A percentile compares a stretch with the other conserved stretches of the same genome.
Evolutionary conservation across 1,140 invertebrate genomes (phyloP).

Genomic region (Bactericera cockerelli): DNA sequence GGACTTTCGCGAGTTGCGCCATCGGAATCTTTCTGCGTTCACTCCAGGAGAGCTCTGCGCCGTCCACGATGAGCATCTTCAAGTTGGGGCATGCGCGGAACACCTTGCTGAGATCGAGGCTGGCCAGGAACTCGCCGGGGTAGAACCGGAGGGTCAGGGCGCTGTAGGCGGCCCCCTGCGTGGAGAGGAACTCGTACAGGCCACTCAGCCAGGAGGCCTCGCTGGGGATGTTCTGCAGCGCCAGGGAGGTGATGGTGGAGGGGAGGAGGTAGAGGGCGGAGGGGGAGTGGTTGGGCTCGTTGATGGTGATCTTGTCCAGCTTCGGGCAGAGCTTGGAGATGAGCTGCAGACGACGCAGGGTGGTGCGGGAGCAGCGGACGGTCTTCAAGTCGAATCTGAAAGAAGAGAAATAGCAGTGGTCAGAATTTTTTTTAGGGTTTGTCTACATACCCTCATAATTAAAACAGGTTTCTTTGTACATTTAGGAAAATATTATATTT

Average conservation of each 20-base stretch:
- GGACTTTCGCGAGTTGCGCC: conserved; percentile 27
- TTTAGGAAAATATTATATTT: too few species aligned
- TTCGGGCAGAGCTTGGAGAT: conserved; percentile 31
- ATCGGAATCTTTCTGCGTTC: conserved; percentile 25
- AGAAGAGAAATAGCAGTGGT: background rate
- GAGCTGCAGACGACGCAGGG: conserved; percentile 27
- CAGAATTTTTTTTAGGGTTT: too few species aligned
- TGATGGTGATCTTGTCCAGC: conserved; percentile 30
- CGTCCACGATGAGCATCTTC: conserved; percentile 27
- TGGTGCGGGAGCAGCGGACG: conserved; percentile 29
- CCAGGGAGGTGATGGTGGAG: conserved; percentile 29
- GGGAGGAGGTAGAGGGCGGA: conserved; percentile 29
- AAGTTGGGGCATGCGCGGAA: conserved; percentile 29
- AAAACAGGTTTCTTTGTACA: too few species aligned
- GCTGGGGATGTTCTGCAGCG: conserved; percentile 29
- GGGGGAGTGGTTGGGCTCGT: conserved; percentile 31
- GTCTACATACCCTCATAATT: too few species aligned
- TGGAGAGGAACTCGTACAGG: conserved; percentile 30
- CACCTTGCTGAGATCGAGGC: conserved; percentile 29
- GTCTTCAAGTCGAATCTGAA: conserved; percentile 28
- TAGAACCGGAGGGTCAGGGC: conserved; percentile 30
- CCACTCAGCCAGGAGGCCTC: conserved; percentile 29
- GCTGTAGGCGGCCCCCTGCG: conserved; percentile 27
- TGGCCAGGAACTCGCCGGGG: conserved; percentile 24
- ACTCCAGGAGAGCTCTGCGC: conserved; percentile 28